phyloP scores from a whole-genome alignment of 2,113 vertebrate genomes.

The Archilochus colubris region DNA sequence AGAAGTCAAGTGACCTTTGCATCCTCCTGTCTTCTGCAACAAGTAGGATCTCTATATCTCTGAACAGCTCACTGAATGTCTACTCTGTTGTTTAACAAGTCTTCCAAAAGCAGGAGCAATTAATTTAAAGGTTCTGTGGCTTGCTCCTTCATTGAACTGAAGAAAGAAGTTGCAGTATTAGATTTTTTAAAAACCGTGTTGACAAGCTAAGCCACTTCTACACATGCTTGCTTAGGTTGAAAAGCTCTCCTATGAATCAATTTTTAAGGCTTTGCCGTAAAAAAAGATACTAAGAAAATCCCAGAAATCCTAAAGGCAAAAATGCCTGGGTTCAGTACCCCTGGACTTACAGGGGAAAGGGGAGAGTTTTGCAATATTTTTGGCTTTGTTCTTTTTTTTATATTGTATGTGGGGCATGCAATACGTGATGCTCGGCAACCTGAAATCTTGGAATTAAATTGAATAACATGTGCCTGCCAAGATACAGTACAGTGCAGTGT shows the following conservation, averaged over 20 bases:
- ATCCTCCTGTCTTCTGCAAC: background rate
- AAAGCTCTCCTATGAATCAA: background rate
- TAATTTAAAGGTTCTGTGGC: background rate
- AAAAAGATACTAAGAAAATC: background rate
- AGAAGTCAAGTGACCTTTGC: background rate
- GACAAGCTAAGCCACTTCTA: background rate
- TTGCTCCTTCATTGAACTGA: background rate
- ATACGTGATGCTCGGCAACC: background rate
- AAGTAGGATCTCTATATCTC: background rate
- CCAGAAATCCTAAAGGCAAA: background rate
- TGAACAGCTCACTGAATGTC: background rate
- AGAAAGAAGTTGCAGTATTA: background rate
- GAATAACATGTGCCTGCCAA: background rate
- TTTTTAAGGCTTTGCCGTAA: background rate
- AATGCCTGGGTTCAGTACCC: background rate
- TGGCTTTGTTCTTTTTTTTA: background rate
- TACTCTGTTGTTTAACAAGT: background rate
- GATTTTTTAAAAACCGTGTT: background rate
- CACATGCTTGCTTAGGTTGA: background rate
- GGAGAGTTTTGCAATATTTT: background rate
- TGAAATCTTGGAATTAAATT: slow-evolving; percentile 44
- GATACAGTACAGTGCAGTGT: background rate
- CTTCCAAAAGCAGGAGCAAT: background rate
- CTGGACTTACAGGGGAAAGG: background rate
- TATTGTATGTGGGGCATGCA: background rate